Evolutionary conservation across 2,888 invertebrate species (phyloP).

Genomic region (Allophyes oxyacanthae): DNA sequence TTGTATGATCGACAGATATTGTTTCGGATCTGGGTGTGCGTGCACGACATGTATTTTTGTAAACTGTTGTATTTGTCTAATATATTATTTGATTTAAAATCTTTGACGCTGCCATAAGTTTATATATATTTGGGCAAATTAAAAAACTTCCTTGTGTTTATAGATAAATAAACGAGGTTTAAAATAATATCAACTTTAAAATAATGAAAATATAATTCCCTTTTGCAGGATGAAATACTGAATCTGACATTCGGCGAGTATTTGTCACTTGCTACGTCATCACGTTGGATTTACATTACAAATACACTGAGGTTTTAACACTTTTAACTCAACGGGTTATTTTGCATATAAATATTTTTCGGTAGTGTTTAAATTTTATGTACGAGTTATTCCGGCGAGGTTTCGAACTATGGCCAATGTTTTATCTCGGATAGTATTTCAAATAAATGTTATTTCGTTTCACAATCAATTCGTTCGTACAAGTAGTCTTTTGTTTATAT

Average conservation of each 20-base stretch:
- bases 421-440: conserved; percentile 17
- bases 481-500: conserved; percentile 7
- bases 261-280: conserved; percentile 39
- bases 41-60: too few relatives aligned
- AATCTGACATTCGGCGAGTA: conserved; percentile 29
- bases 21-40: too few relatives aligned
- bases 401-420: not conserved
- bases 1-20: too few relatives aligned
- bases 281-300: conserved; percentile 31
- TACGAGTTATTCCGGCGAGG: too few relatives aligned
- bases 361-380: conserved; percentile 25
- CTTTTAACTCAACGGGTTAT: conserved; percentile 17
- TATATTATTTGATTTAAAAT: too few relatives aligned
- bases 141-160: too few relatives aligned
- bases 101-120: too few relatives aligned
- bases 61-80: too few relatives aligned
- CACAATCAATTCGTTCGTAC: conserved; percentile 1
- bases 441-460: conserved; percentile 17
- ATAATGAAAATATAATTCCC: not conserved
- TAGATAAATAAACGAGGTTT: not conserved
- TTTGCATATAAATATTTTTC: conserved; percentile 25
- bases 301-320: conserved; percentile 17
- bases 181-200: not conserved
- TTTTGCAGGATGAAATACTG: not conserved
- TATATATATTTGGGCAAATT: too few relatives aligned